Base-by-base conservation (phyloP, 1,140 invertebrate species). In the Rhopalosiphum padi region DNA sequence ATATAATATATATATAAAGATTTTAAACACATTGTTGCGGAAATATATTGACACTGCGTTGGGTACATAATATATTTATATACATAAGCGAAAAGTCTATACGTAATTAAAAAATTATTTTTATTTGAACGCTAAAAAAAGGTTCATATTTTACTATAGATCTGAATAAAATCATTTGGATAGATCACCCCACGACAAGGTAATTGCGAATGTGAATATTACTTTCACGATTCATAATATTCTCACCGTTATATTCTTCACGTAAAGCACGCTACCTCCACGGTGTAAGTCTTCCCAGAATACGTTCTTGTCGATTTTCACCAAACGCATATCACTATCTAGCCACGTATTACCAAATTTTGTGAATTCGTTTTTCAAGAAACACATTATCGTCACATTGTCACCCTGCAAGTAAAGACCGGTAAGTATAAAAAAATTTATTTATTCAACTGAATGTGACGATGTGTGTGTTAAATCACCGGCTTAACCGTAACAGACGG, bases 301-400 rank as follows among this genome's bases (percentile, higher is more conserved):
- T 94, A 97, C 97, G 3, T 96, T 96, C 6, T 96, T 97, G 0
- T 97, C 97, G 43, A 97, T 96, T 51, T 97, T 97, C 11, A 98
- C 96, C 4, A 98, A 95, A 9, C 21, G 60, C 77, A 96, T 96
- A 37, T 96, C 96, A 94, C 97, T 97, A 94, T 97, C 96, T 0
- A 97, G 97, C 97, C 97, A 98, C 94, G 97, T 97, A 94, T 97
- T 98, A 6, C 97, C 97, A n/a, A 97, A 95, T 60, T 96, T 96
- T 0, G 96, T 90, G 94, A 96, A 96, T 93, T 96, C 96, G 77
- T 96, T 96, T 7, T 96, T 96, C 21, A 96, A 96, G 37, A 97
- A 95, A 94, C 97, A 97, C 22, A 96, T 96, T 91, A 97, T 96
- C 77, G 96, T 96, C 25, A 97, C 95, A 93, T 97, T 97, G 91